Percentiles rank a stretch among this genome's conserved stretches.
phyloP scores from a whole-genome alignment of 2,113 vertebrate genomes.

The Neofelis nebulosa region DNA sequence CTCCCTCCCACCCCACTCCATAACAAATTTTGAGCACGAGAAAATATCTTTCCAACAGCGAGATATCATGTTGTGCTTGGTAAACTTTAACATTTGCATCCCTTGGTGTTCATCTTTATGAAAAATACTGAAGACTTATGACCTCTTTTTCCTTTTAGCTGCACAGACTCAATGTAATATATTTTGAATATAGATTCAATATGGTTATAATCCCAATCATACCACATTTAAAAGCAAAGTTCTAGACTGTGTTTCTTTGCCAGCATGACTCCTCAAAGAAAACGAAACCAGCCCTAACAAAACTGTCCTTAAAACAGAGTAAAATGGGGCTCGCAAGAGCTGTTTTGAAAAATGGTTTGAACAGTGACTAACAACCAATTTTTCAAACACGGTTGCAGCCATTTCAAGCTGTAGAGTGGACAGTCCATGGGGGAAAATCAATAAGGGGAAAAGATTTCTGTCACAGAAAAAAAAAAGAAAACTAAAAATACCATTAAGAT shows the following conservation, averaged over 20 bases:
- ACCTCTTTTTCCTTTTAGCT: slow-evolving; percentile 49
- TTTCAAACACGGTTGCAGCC: slow-evolving; percentile 18
- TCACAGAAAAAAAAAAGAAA: not conserved
- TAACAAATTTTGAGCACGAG: not conserved
- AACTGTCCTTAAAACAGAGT: slow-evolving; percentile 11
- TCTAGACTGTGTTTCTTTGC: slow-evolving; percentile 46
- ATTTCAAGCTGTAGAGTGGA: slow-evolving; percentile 34
- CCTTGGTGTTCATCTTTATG: slow-evolving; percentile 8
- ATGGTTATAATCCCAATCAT: slow-evolving; percentile 16
- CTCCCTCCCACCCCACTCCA: not conserved
- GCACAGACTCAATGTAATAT: slow-evolving; percentile 2
- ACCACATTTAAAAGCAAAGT: slow-evolving; percentile 14
- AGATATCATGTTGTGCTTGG: not conserved
- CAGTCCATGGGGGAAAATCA: slow-evolving; percentile 39
- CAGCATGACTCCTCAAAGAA: slow-evolving; percentile 41
- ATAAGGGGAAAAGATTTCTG: slow-evolving; percentile 25
- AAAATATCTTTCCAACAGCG: slow-evolving; percentile 28
- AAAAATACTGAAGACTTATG: slow-evolving; percentile 24
- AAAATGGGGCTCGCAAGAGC: slow-evolving; percentile 13
- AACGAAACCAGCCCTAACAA: slow-evolving; percentile 62
- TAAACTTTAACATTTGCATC: slow-evolving; percentile 48
- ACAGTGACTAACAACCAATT: not conserved
- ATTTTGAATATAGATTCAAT: slow-evolving; percentile 57
- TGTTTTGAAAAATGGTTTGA: slow-evolving; percentile 42
- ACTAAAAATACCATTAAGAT: slow-evolving; percentile 48